These are phyloP conservation scores for Protonibea diacanthus DNA, from an alignment of 2,797 vertebrate species.

Conservation along the genomic window DNA sequence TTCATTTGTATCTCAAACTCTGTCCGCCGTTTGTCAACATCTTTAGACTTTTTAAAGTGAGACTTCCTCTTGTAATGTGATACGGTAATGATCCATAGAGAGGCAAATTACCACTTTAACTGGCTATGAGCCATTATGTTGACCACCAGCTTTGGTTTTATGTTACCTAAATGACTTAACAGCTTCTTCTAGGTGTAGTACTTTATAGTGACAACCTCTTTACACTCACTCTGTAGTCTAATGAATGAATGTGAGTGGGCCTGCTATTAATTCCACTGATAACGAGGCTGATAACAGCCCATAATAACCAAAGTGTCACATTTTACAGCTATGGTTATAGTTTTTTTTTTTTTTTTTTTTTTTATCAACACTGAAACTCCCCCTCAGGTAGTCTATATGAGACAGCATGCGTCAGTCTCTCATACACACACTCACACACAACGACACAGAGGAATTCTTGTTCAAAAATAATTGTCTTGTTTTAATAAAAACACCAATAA, in stretches of 20 bases:
- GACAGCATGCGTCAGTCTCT: neutral
- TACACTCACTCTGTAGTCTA: neutral
- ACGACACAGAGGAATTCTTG: conserved; percentile 30
- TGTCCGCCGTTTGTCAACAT: conserved; percentile 25
- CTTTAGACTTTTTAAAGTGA: conserved; percentile 46
- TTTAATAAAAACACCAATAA: conserved; percentile 88
- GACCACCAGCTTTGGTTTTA: conserved; percentile 64
- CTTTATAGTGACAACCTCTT: conserved; percentile 37
- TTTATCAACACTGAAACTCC: neutral
- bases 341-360: neutral
- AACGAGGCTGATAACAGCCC: conserved; percentile 22
- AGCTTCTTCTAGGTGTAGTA: conserved; percentile 42
- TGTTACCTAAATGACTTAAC: conserved; percentile 53
- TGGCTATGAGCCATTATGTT: conserved; percentile 53
- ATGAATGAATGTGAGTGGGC: neutral
- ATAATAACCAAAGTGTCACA: conserved; percentile 12
- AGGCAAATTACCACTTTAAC: conserved; percentile 66
- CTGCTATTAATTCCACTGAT: conserved; percentile 10
- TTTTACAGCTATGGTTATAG: conserved; percentile 5
- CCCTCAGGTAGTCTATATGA: neutral
- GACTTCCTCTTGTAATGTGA: conserved; percentile 70
- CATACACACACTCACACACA: conserved; percentile 35
- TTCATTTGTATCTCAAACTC: neutral
- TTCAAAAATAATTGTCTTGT: conserved; percentile 85
- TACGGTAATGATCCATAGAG: conserved; percentile 62